These are phyloP conservation scores for Nomada flava DNA, from an alignment of 2,888 invertebrate species.

Conservation along the genomic window DNA sequence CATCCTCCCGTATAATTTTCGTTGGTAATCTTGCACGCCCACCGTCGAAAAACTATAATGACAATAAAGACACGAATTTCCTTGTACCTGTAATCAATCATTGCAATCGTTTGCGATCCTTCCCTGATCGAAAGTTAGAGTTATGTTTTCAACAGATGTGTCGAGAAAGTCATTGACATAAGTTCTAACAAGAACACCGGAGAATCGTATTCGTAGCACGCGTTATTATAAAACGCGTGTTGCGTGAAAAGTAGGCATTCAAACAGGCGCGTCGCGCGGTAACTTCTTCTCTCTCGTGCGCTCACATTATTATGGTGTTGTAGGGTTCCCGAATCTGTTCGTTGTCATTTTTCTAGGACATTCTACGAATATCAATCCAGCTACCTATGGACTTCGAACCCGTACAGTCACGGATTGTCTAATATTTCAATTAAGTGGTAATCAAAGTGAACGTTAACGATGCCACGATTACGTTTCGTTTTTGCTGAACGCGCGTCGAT, in stretches of 20 bases:
- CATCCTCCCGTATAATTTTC: neutral
- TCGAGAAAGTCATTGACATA: slow-evolving; percentile 13
- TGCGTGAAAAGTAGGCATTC: slow-evolving; percentile 11
- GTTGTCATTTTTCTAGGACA: neutral
- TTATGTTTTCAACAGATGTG: neutral
- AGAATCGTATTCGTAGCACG: slow-evolving; percentile 19
- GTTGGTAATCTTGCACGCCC: neutral
- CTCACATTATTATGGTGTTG: neutral
- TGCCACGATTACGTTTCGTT: neutral
- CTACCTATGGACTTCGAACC: no score
- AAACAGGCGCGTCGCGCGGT: neutral
- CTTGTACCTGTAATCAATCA: neutral
- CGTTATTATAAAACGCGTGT: slow-evolving; percentile 3
- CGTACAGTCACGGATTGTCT: no score
- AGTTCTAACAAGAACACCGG: neutral
- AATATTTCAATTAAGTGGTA: no score
- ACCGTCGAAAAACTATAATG: neutral
- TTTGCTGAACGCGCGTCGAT: neutral
- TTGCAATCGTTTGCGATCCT: neutral
- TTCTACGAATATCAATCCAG: neutral
- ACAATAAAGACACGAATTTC: neutral
- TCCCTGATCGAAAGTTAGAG: neutral
- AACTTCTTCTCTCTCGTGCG: neutral
- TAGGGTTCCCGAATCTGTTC: neutral
- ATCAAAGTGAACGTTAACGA: no score